Evolutionary conservation across 2,113 vertebrate genomes (phyloP), one percentile per base, ranked within the genome.

Genomic region (Caranx melampygus): DNA sequence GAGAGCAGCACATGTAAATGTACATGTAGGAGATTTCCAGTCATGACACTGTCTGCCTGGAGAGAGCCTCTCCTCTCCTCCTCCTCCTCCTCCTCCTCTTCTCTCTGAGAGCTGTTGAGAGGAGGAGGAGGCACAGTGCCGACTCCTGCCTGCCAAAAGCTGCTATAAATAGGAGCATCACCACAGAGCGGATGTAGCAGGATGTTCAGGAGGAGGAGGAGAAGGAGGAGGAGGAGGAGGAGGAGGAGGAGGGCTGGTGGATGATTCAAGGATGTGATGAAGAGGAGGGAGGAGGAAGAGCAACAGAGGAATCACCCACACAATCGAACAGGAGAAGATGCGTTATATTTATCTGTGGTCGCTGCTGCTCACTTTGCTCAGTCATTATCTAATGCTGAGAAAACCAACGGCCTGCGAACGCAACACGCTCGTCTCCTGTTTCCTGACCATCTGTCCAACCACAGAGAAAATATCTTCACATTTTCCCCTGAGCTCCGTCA

Each of bases 101-200:
- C 72, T 12, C 63, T 73, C 52, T 78, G 64, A 82, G 82, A 78
- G 71, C 51, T 55, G 77, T 35, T 2, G 21, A 14, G 35, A 45
- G 14, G 54, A 70, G 52, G 67, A 45, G 34, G 70, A 54, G 67
- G 75, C 74, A 65, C 44, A 61, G 49, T 1, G 63, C 79, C n/a
- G 72, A 81, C 78, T 77, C 77, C 72, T 34, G 84, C 75, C 86
- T 90, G 87, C 87, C 85, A 88, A 67, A 90, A 63, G 82, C 80
- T 67, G 88, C 92, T 94, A 94, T 92, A 93, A 94, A 94, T 93
- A 95, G 91, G 75, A 86, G 49, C 79, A 49, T 49, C 81, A 81
- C 2, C 68, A 59, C 33, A 5, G 74, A 82, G 82, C 20, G 66
- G 83, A 83, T 68, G 82, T 35, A 82, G 70, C 79, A 82, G 76